Percentiles rank a stretch among this genome's conserved stretches.
Conservation (phyloP, 2,113 vertebrate species). For the Salvelinus fontinalis region DNA sequence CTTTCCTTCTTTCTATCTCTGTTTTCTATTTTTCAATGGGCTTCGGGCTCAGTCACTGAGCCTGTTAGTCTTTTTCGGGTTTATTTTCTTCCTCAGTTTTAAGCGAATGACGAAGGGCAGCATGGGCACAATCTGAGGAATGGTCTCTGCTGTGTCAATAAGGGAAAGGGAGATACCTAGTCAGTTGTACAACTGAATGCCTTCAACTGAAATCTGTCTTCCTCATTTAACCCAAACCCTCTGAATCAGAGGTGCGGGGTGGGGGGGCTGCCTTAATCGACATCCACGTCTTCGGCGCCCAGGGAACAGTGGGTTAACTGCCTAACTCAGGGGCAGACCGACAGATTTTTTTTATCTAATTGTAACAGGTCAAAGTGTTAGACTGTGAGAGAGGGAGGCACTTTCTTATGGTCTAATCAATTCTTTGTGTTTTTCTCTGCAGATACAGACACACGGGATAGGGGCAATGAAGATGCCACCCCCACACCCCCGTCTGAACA, state of each 20-base stretch:
- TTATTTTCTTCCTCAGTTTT: neutral
- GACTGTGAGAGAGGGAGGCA: neutral
- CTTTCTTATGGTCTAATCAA: neutral
- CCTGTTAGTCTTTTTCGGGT: neutral
- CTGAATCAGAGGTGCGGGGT: no score
- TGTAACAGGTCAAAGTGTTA: neutral
- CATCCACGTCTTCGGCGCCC: no score
- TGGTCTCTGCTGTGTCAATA: neutral
- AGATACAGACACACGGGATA: constrained; percentile 45
- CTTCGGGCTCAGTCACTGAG: neutral
- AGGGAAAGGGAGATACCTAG: no score
- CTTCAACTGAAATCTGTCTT: no score
- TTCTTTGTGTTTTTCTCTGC: neutral
- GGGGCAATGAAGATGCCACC: constrained; percentile 41
- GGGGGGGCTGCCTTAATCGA: no score
- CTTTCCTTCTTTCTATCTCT: neutral
- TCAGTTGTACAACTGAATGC: no score
- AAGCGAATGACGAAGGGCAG: neutral
- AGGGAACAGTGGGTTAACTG: no score
- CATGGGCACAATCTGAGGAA: no score
- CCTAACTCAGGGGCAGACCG: no score
- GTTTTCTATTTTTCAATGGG: neutral
- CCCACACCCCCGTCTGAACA: constrained; percentile 40
- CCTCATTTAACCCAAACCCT: no score
- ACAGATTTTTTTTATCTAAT: neutral